phyloP scores from a whole-genome alignment of 2,888 invertebrate genomes.

The Ceramica pisi region DNA sequence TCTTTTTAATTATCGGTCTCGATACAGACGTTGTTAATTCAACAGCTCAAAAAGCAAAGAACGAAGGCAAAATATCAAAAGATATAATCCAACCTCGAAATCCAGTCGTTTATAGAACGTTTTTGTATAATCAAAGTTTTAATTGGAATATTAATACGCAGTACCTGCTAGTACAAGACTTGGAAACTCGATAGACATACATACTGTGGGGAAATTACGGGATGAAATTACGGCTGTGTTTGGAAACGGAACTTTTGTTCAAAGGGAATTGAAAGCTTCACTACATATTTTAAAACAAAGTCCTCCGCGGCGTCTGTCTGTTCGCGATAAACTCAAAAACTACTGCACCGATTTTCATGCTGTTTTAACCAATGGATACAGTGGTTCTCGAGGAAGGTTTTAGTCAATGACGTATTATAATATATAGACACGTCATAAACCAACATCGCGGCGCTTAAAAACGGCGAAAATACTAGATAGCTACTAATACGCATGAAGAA shows the following conservation, averaged over 20 bases:
- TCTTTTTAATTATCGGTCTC: conserved; percentile 48
- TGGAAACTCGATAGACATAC: conserved; percentile 58
- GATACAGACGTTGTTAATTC: conserved; percentile 43
- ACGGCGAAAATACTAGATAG: too few species aligned
- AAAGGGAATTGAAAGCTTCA: not conserved
- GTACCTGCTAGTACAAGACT: conserved; percentile 59
- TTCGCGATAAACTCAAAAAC: too few species aligned
- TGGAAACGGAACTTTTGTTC: not conserved
- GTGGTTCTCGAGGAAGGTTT: too few species aligned
- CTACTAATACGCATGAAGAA: too few species aligned
- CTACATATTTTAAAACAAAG: too few species aligned
- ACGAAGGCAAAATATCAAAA: conserved; percentile 32
- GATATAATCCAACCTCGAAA: conserved; percentile 44
- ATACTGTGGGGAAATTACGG: conserved; percentile 44
- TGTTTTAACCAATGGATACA: too few species aligned
- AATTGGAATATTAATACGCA: conserved; percentile 81
- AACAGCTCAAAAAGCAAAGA: conserved; percentile 38
- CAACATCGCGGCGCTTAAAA: too few species aligned
- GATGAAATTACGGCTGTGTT: conserved; percentile 8
- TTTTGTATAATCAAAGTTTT: conserved; percentile 75
- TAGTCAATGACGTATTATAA: too few species aligned
- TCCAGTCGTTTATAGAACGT: conserved; percentile 53
- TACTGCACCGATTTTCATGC: too few species aligned
- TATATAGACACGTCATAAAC: too few species aligned
- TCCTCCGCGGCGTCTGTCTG: too few species aligned